Evolutionary conservation across 2,797 vertebrate species (phyloP).

Genomic region (Tangara arthus): DNA sequence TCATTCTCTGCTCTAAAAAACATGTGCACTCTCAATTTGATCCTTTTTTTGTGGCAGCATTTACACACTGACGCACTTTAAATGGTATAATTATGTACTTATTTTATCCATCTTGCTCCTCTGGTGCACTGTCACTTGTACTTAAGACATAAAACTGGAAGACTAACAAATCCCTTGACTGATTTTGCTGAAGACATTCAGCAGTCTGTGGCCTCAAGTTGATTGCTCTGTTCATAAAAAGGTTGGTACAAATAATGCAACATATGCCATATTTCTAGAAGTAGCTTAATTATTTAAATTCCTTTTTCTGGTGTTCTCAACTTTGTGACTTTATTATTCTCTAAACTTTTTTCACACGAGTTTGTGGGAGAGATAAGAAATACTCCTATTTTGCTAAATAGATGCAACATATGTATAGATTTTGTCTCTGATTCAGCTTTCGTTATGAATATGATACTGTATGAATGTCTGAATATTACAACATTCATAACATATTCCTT

Average conservation of each 20-base stretch:
- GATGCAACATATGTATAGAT: background rate
- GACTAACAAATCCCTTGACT: background rate
- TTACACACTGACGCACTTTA: background rate
- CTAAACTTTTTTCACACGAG: background rate
- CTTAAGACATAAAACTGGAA: background rate
- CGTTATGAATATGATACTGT: background rate
- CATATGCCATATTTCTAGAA: background rate
- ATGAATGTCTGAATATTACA: background rate
- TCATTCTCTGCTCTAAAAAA: background rate
- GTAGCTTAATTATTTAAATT: background rate
- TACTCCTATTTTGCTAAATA: background rate
- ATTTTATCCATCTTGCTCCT: background rate
- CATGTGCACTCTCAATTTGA: background rate
- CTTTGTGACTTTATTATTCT: background rate
- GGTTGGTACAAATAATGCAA: background rate
- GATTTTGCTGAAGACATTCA: background rate
- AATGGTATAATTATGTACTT: background rate
- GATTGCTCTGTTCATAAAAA: background rate
- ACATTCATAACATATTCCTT: background rate
- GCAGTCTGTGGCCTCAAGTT: background rate
- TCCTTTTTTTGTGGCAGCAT: background rate
- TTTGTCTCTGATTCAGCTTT: background rate
- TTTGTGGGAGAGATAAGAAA: background rate
- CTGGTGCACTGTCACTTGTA: background rate
- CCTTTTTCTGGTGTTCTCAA: background rate